Conservation (phyloP, 2,113 vertebrate species). For the Furnarius figulus region DNA sequence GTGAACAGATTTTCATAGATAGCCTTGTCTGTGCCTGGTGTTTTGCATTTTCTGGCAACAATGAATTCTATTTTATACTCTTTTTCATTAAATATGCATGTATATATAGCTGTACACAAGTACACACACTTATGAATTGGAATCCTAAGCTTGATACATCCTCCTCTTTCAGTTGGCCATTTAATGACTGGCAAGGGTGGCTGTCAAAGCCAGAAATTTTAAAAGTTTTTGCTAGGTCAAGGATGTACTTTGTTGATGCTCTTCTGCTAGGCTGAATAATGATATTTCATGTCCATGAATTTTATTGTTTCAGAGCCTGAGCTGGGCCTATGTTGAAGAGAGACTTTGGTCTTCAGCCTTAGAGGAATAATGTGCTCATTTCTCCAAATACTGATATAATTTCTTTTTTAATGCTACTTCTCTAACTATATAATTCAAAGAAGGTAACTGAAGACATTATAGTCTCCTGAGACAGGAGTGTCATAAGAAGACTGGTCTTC, state of each 20-base stretch:
- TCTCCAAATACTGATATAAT: not conserved
- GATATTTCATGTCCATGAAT: not conserved
- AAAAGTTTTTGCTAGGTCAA: not conserved
- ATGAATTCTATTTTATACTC: not conserved
- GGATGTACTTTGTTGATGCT: not conserved
- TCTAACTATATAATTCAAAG: not conserved
- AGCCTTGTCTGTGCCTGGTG: not conserved
- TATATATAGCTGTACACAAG: too few relatives aligned
- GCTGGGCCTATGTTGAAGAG: not conserved
- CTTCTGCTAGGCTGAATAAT: not conserved
- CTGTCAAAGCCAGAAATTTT: not conserved
- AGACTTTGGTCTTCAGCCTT: not conserved
- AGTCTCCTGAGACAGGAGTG: not conserved
- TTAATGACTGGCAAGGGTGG: not conserved
- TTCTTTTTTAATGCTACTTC: not conserved
- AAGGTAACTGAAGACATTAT: not conserved
- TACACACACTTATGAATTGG: not conserved
- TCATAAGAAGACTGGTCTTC: not conserved
- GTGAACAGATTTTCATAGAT: not conserved
- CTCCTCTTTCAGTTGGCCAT: not conserved
- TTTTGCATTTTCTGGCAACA: not conserved
- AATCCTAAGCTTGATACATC: not conserved
- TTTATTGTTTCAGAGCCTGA: not conserved
- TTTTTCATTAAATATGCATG: not conserved
- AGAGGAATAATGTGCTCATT: not conserved